Conservation (phyloP, 2,888 invertebrate genomes). For the Teinopalpus imperialis region DNA sequence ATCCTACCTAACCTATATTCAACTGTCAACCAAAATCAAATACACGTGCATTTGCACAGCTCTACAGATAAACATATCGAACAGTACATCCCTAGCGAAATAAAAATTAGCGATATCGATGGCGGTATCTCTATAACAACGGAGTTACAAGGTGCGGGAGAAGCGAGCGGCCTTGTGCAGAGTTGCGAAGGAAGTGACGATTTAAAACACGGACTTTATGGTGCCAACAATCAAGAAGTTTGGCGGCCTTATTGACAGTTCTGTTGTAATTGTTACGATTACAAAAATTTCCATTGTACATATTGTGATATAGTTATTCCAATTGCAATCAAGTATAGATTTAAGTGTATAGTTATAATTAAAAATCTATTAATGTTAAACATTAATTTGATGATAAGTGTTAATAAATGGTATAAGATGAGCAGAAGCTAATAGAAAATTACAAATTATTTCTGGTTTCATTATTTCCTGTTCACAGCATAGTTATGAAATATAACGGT, state of each 20-base stretch:
- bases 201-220: slow-evolving; percentile 72
- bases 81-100: slow-evolving; percentile 83
- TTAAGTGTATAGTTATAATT: slow-evolving; percentile 41
- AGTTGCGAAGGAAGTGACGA: slow-evolving; percentile 79
- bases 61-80: slow-evolving; percentile 85
- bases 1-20: slow-evolving; percentile 91
- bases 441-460: slow-evolving; percentile 32
- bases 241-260: slow-evolving; percentile 89
- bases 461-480: too few species aligned
- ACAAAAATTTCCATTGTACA: slow-evolving; percentile 67
- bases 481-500: too few species aligned
- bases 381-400: slow-evolving; percentile 72
- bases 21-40: slow-evolving; percentile 93
- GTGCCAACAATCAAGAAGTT: slow-evolving; percentile 77
- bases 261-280: slow-evolving; percentile 35
- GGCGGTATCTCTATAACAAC: slow-evolving; percentile 81
- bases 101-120: slow-evolving; percentile 83
- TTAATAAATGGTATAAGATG: slow-evolving; percentile 55
- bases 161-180: slow-evolving; percentile 73
- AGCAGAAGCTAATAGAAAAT: slow-evolving; percentile 39
- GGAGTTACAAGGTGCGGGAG: slow-evolving; percentile 70
- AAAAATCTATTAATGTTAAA: slow-evolving; percentile 71
- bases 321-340: slow-evolving; percentile 33
- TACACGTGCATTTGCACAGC: slow-evolving; percentile 90
- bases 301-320: slow-evolving; percentile 71